Evolutionary conservation across 2,888 invertebrate genomes (phyloP).

Genomic region (Tenthredo livida): DNA sequence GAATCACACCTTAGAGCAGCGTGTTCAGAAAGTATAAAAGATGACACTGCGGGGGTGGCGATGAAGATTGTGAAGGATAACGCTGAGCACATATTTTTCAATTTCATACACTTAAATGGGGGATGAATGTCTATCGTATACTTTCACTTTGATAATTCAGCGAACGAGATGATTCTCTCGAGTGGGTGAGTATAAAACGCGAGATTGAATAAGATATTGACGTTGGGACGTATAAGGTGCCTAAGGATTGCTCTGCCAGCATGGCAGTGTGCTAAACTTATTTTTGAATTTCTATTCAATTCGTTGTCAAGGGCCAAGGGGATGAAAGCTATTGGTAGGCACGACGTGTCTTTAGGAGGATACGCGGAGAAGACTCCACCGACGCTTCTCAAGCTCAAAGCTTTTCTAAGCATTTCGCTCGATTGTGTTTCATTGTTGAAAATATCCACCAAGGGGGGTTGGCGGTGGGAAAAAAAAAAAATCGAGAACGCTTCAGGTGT

Average conservation of each 20-base stretch:
- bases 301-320: constrained; percentile 35
- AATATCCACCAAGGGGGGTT: constrained; percentile 26
- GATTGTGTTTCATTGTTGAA: constrained; percentile 46
- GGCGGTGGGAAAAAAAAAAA: not conserved
- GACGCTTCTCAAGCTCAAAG: constrained; percentile 21
- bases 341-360: constrained; percentile 35
- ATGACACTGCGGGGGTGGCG: not conserved
- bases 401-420: constrained; percentile 38
- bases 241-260: constrained; percentile 1
- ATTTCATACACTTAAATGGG: not conserved
- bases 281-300: constrained; percentile 42
- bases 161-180: not conserved
- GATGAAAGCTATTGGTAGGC: constrained; percentile 43
- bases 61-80: not conserved
- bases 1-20: not conserved
- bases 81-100: not conserved
- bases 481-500: not conserved
- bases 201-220: constrained; percentile 17
- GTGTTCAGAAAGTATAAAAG: not conserved
- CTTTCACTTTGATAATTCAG: constrained; percentile 1
- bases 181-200: not conserved
- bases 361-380: constrained; percentile 7
- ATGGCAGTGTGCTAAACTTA: constrained; percentile 2
- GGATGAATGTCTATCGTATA: not conserved
- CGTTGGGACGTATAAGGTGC: not conserved